A percentile compares a stretch with the other conserved stretches of the same genome.
Evolutionary conservation across 2,797 vertebrate genomes (phyloP).

Genomic region (Varecia variegata): DNA sequence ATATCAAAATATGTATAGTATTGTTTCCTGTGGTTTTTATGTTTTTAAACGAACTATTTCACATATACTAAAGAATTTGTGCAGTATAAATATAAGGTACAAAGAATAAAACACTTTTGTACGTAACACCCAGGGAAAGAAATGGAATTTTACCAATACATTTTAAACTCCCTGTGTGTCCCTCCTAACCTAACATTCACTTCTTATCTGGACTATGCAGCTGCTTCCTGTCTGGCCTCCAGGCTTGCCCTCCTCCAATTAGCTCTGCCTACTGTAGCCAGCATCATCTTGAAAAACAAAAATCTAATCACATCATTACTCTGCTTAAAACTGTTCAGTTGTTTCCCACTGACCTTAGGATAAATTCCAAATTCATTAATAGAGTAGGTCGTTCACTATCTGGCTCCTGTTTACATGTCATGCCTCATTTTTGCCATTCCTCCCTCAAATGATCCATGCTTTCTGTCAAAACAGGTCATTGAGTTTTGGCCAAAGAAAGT

Average conservation of each 20-base stretch:
- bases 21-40: neutral
- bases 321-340: neutral
- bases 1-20: neutral
- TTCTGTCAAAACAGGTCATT: slow-evolving; percentile 9
- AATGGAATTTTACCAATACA: neutral
- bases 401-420: neutral
- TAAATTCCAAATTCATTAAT: neutral
- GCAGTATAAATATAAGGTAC: neutral
- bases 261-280: neutral
- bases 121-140: neutral
- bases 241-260: neutral
- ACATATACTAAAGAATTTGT: neutral
- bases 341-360: neutral
- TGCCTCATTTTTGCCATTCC: neutral
- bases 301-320: neutral
- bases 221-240: neutral
- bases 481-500: neutral
- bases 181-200: neutral
- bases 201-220: neutral
- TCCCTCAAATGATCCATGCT: neutral
- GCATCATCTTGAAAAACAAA: slow-evolving; percentile 21
- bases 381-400: neutral
- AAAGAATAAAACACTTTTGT: neutral
- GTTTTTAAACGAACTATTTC: neutral
- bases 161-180: neutral